Percentiles rank a stretch among this genome's conserved stretches.
These are phyloP conservation scores for Bellardia bayeri DNA, from an alignment of 2,888 invertebrate genomes.

Conservation along the genomic window DNA sequence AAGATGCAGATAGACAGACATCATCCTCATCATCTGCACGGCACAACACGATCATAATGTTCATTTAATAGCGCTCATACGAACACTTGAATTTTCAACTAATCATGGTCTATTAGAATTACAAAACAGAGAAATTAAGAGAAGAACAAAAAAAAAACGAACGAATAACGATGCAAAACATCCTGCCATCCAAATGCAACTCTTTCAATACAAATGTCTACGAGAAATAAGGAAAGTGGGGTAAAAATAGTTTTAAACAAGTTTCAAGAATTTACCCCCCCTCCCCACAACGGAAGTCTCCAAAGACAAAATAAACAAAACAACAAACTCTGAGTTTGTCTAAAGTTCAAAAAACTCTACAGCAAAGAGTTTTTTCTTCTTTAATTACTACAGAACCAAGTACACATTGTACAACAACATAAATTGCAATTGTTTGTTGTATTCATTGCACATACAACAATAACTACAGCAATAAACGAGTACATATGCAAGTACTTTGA, in stretches of 20 bases:
- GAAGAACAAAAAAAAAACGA: background rate
- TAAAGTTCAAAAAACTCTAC: conserved; percentile 70
- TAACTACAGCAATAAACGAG: conserved; percentile 3
- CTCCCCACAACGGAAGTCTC: conserved; percentile 24
- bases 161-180: conserved; percentile 43
- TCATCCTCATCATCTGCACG: conserved; percentile 6
- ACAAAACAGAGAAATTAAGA: background rate
- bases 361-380: conserved; percentile 46
- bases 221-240: background rate
- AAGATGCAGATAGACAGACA: conserved; percentile 15
- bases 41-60: conserved; percentile 31
- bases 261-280: conserved; percentile 41
- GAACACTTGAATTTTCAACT: conserved; percentile 56
- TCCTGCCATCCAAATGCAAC: conserved; percentile 56
- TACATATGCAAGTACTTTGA: conserved; percentile 14
- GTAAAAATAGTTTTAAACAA: conserved; percentile 40
- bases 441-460: background rate
- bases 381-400: conserved; percentile 49
- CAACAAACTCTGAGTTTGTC: conserved; percentile 48
- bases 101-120: conserved; percentile 59
- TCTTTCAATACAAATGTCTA: background rate
- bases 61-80: conserved; percentile 33
- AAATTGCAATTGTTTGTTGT: conserved; percentile 47
- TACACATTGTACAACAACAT: conserved; percentile 1
- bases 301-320: background rate